Conservation (phyloP, 2,797 vertebrate species). For the Babyrousa celebensis region DNA sequence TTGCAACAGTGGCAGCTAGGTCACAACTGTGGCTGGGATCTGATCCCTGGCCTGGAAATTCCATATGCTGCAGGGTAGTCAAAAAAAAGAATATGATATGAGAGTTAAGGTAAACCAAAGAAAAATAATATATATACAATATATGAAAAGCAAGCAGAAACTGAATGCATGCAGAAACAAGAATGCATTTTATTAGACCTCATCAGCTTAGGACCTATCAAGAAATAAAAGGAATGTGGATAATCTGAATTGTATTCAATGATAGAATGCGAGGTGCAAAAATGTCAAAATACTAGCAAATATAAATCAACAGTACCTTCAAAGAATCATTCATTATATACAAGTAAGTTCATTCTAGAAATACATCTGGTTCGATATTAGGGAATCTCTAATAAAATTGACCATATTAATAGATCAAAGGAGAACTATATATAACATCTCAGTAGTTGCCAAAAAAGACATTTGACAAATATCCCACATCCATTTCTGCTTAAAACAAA, state of each 20-base stretch:
- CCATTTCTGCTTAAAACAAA: conserved; percentile 43
- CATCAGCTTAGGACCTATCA: neutral
- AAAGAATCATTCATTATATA: conserved; percentile 29
- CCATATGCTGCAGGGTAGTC: too few species aligned
- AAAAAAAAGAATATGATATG: neutral
- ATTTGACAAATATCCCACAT: conserved; percentile 2
- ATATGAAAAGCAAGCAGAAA: neutral
- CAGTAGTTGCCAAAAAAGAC: conserved; percentile 4
- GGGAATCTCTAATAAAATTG: neutral
- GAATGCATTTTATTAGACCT: neutral
- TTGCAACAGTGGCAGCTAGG: too few species aligned
- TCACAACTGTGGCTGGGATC: too few species aligned
- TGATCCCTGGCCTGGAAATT: too few species aligned
- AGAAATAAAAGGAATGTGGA: conserved; percentile 43
- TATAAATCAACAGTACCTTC: conserved; percentile 2
- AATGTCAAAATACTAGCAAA: conserved; percentile 42
- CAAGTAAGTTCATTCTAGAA: neutral
- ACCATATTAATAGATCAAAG: neutral
- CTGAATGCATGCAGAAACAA: neutral
- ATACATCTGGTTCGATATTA: conserved; percentile 14
- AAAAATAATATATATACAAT: neutral
- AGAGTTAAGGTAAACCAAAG: neutral
- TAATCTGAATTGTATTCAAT: neutral
- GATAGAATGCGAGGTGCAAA: conserved; percentile 16
- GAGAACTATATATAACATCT: neutral